Evolutionary conservation across 1,140 invertebrate genomes (phyloP), one percentile per base, ranked within the genome.

Genomic region (Lepidurus arcticus): DNA sequence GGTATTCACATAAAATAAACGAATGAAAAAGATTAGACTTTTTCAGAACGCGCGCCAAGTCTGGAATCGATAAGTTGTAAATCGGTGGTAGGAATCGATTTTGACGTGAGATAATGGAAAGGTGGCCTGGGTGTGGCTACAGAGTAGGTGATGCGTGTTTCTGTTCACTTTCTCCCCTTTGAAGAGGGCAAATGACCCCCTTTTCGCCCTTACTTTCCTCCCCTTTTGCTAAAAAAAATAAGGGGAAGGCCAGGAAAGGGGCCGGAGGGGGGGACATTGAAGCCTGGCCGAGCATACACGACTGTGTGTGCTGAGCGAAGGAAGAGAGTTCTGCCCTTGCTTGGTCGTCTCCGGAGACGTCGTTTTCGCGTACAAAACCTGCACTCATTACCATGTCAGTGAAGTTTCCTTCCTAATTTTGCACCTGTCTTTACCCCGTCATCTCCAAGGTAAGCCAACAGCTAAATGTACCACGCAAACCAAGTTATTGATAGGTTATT

Each of bases 341-440:
- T 65, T 65, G 53, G 53, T 65, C 53, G 53, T 65, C 53, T 65
- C 53, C 53, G 53, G 53, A 65, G 53, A 65, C 53, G 53, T 65
- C 53, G 53, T 65, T 65, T 65, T 65, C 53, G 53, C 53, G 53
- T 65, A 65, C 53, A 65, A 65, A 65, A 65, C 53, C 53, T 65
- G 53, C 53, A 65, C 21, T 65, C 16, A 65, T 65, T 65, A 21
- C 16, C 53, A 65, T 65, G 53, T 8, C 53, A 65, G 53, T 65
- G 53, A 65, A 65, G 53, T 65, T 65, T 21, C 53, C 53, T 7
- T 65, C 8, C 53, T 16, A 65, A 65, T 65, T 65, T 65, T 65
- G 53, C 16, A 13, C 45, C 53, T n/a, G 53, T 65, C 16, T 65
- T 21, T 13, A 21, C 13, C 13, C 53, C 7, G 21, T 13, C n/a